Base-by-base conservation (phyloP, 2,797 vertebrate genomes). In the Meda fulgida region DNA sequence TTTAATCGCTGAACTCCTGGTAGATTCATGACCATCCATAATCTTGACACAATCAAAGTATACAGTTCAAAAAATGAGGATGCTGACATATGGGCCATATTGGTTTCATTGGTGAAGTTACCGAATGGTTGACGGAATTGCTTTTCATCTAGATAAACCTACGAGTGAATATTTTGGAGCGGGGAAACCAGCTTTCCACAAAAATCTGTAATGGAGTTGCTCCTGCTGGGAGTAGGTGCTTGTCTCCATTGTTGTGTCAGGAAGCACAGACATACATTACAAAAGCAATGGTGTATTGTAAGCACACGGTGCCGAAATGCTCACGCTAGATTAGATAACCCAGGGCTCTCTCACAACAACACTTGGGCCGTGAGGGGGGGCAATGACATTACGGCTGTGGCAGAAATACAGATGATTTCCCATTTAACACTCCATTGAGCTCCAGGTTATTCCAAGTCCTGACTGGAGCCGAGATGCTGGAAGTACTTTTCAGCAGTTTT, bases 391-490 rank as follows among this genome's bases (percentile, higher is more conserved):
- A 94, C 94, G 96, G 92, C 93, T 93, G 95, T 91, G 94, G 93
- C 92, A 95, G 93, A 95, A 97, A 97, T 72, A 95, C 94, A 96
- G 94, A 95, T 94, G 89, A 96, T 96, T 97, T 97, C 93, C 92
- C 94, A 95, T 97, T 98, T 97, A 97, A 95, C 96, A 97, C 94
- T 95, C 91, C 94, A 96, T 96, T 97, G 95, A 95, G 90, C 96
- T 95, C 94, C 89, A 88, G 92, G 92, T 93, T 96, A 93, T 94
- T 92, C 89, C 84, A 89, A 92, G 92, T 91, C 87, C 89, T 92
- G 89, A 90, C 90, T 94, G 91, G 90, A 88, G 86, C 81, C 87
- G 91, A 91, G 89, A 94, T 91, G 90, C 88, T 79, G 67, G 87
- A 89, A 88, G 89, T 84, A 89, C 92, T 92, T 92, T 90, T 90